Conservation (phyloP, 1,140 invertebrate species). For the Magallana angulata region DNA sequence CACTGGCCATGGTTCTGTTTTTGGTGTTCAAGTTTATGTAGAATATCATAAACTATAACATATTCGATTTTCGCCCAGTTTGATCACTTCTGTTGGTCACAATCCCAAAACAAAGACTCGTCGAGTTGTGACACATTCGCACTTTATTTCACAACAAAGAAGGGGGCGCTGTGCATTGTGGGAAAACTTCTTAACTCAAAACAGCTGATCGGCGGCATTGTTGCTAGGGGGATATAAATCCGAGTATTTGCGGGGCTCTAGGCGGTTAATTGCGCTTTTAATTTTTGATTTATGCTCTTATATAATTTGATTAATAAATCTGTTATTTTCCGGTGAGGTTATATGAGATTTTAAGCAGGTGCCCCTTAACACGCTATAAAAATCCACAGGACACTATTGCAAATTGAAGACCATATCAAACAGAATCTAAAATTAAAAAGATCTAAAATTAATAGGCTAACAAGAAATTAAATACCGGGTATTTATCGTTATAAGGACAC, state of each 20-base stretch:
- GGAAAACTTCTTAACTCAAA: conserved; percentile 46
- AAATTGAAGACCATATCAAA: too few species aligned
- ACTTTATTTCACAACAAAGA: conserved; percentile 42
- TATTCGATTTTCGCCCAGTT: conserved; percentile 25
- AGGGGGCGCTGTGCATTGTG: conserved; percentile 40
- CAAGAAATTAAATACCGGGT: too few species aligned
- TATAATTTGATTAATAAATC: neutral
- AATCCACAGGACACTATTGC: too few species aligned
- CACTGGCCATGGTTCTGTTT: conserved; percentile 61
- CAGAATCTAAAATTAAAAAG: too few species aligned
- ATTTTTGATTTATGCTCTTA: neutral
- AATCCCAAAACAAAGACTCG: neutral
- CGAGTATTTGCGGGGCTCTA: neutral
- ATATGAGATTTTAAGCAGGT: too few species aligned
- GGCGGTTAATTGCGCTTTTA: neutral
- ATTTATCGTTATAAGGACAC: too few species aligned
- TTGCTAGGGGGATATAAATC: conserved; percentile 46
- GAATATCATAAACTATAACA: conserved; percentile 4
- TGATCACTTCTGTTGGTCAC: neutral
- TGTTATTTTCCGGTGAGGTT: too few species aligned
- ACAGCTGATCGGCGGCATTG: conserved; percentile 50
- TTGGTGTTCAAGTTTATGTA: neutral
- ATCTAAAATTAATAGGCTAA: too few species aligned
- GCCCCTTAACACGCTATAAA: too few species aligned
- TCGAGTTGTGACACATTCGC: conserved; percentile 43